Percentiles rank a stretch among this genome's conserved stretches.
Evolutionary conservation across 92 coral and sea anemone genomes (phyloP).

Genomic region (Desmophyllum pertusum): DNA sequence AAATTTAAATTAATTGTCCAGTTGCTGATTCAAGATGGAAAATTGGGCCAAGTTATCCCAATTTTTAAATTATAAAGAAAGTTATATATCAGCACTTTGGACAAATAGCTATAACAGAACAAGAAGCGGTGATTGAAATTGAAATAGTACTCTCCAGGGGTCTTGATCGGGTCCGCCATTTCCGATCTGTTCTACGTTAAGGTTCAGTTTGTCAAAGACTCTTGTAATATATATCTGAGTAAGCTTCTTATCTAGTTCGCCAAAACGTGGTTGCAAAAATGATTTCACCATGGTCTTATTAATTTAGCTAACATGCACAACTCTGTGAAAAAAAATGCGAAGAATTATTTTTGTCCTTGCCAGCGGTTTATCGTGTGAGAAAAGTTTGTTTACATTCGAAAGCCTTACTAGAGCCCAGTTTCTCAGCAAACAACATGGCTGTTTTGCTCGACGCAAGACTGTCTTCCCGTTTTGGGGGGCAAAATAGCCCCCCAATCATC

Average conservation of each 20-base stretch:
- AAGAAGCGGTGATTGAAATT: neutral
- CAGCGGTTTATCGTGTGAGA: conserved; percentile 1
- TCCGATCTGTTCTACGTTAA: neutral
- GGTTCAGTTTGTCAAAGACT: neutral
- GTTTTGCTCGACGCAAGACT: neutral
- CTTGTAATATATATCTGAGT: neutral
- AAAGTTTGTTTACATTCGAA: conserved; percentile 10
- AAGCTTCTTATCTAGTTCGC: neutral
- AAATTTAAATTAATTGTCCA: neutral
- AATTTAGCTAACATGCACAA: neutral
- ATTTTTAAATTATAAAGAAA: neutral
- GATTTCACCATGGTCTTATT: neutral
- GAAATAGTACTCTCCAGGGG: neutral
- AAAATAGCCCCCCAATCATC: neutral
- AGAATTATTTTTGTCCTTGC: neutral
- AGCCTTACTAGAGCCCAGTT: conserved; percentile 22
- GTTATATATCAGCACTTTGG: neutral
- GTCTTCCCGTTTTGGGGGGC: neutral
- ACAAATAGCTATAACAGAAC: neutral
- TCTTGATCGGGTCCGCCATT: neutral
- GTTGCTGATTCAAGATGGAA: neutral
- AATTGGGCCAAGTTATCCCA: neutral
- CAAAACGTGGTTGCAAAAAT: neutral
- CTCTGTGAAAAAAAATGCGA: neutral
- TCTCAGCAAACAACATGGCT: conserved; percentile 1